Conservation (phyloP, 2,888 invertebrate genomes). For the Athalia circularis region DNA sequence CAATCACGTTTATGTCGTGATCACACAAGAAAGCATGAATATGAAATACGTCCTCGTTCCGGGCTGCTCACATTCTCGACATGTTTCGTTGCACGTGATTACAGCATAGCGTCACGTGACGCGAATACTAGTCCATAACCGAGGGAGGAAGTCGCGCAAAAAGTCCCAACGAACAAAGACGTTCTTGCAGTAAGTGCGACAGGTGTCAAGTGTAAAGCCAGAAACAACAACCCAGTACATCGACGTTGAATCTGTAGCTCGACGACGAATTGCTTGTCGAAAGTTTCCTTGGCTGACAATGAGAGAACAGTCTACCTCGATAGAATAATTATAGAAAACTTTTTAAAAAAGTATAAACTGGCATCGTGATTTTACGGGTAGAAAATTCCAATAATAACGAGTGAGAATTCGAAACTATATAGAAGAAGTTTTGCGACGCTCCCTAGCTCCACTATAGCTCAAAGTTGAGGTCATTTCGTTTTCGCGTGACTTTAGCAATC, state of each 20-base stretch:
- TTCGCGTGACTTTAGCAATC: slow-evolving; percentile 34
- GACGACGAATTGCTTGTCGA: not conserved
- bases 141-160: not conserved
- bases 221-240: slow-evolving; percentile 12
- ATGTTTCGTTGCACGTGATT: not conserved
- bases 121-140: slow-evolving; percentile 27
- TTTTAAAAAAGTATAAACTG: not conserved
- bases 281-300: not conserved
- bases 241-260: slow-evolving; percentile 11
- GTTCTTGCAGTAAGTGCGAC: slow-evolving; percentile 34
- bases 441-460: slow-evolving; percentile 2
- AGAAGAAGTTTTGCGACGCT: slow-evolving; percentile 11
- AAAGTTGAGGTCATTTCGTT: slow-evolving; percentile 11
- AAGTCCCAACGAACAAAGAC: slow-evolving; percentile 34
- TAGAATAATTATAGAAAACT: not conserved
- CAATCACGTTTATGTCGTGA: no score
- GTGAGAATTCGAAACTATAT: slow-evolving; percentile 7
- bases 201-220: slow-evolving; percentile 31
- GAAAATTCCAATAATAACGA: slow-evolving; percentile 8
- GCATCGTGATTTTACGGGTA: slow-evolving; percentile 21
- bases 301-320: not conserved
- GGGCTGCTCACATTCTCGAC: not conserved
- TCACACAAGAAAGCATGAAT: no score
- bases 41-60: not conserved
- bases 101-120: slow-evolving; percentile 17